phyloP scores from a whole-genome alignment of 2,113 vertebrate genomes.

The Scartelaos histophorus region DNA sequence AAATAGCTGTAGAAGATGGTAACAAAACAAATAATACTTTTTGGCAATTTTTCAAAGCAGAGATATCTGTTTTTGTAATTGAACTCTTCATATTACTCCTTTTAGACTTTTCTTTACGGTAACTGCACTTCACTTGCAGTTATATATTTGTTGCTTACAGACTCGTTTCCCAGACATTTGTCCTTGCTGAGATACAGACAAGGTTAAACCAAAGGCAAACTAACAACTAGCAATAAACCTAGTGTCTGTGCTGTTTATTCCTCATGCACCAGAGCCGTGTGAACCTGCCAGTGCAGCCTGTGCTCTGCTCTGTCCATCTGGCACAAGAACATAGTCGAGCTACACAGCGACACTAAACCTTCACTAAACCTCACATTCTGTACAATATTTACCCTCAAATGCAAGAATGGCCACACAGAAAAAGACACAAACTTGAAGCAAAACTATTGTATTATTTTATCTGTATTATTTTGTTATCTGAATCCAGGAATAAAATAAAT shows the following conservation, averaged over 20 bases:
- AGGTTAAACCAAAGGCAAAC: constrained; percentile 54
- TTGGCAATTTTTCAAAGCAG: too few species aligned
- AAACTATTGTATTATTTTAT: too few species aligned
- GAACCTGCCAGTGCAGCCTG: constrained; percentile 48
- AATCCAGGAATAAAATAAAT: too few species aligned
- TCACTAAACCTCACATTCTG: background rate
- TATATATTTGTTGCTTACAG: background rate
- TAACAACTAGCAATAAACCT: constrained; percentile 23
- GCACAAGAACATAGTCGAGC: constrained; percentile 44
- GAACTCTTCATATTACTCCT: too few species aligned
- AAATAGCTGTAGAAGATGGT: too few species aligned
- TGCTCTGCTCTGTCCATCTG: constrained; percentile 53
- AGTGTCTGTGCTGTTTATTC: constrained; percentile 55
- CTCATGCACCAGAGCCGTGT: constrained; percentile 46
- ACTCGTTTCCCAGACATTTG: constrained; percentile 1
- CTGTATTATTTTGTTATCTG: too few species aligned
- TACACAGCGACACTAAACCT: constrained; percentile 49
- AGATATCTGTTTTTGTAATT: too few species aligned
- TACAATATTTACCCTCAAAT: constrained; percentile 23
- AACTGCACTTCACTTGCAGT: background rate
- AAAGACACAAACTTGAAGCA: background rate
- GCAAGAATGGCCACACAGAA: background rate
- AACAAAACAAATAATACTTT: too few species aligned
- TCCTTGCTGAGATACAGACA: constrained; percentile 33
- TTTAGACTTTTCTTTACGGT: too few species aligned